phyloP scores from a whole-genome alignment of 2,888 invertebrate species.

The Scrobipalpa costella region DNA sequence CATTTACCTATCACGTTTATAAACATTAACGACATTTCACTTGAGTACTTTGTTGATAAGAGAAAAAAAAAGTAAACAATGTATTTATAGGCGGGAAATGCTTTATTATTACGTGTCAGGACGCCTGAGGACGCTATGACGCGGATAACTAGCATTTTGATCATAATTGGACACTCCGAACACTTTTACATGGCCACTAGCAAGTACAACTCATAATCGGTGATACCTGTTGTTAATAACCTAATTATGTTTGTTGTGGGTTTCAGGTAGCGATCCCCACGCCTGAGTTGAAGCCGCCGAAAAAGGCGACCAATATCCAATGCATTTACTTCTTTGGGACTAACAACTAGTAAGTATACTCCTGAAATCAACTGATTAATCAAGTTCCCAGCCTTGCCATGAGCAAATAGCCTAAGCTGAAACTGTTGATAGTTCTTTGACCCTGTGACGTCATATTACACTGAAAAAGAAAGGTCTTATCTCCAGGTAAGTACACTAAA shows the following conservation, averaged over 20 bases:
- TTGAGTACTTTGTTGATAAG: conserved; percentile 35
- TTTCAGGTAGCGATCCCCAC: conserved; percentile 91
- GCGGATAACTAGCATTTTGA: conserved; percentile 18
- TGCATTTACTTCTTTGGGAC: conserved; percentile 97
- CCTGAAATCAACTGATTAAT: background rate
- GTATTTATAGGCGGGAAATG: conserved; percentile 57
- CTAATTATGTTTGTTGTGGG: conserved; percentile 39
- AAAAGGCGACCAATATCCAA: conserved; percentile 86
- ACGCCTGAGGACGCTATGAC: conserved; percentile 34
- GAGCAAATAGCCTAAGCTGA: background rate
- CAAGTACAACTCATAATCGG: background rate
- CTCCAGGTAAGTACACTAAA: background rate
- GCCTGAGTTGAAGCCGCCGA: conserved; percentile 87
- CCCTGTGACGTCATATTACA: conserved; percentile 3
- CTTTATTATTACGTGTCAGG: conserved; percentile 39
- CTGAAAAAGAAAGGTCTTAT: background rate
- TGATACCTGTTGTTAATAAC: conserved; percentile 36
- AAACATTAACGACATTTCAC: background rate
- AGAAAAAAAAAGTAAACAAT: conserved; percentile 34
- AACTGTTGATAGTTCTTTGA: conserved; percentile 18
- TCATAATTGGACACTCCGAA: background rate
- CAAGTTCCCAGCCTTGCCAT: background rate
- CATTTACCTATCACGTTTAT: background rate
- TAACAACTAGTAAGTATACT: conserved; percentile 93
- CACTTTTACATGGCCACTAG: background rate